Conservation (phyloP, 2,113 vertebrate genomes). For the Poecile atricapillus region DNA sequence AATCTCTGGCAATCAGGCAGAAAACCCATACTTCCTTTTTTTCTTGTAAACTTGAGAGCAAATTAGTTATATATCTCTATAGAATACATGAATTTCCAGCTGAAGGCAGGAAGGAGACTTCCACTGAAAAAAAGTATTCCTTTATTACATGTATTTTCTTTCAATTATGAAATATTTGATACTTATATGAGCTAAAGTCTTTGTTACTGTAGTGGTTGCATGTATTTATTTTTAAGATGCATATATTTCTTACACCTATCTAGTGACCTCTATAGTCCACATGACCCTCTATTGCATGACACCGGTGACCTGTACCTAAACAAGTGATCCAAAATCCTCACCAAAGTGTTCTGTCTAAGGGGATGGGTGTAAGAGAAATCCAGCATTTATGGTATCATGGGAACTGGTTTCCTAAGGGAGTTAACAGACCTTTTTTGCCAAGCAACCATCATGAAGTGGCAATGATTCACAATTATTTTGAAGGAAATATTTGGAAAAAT, state of each 20-base stretch:
- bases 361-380: neutral
- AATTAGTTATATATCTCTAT: neutral
- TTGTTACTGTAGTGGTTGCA: neutral
- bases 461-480: neutral
- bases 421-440: neutral
- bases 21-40: neutral
- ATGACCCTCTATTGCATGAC: neutral
- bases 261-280: neutral
- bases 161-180: neutral
- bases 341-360: neutral
- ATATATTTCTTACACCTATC: neutral
- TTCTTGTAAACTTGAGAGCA: slow-evolving; percentile 8
- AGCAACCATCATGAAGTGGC: neutral
- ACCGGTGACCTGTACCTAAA: neutral
- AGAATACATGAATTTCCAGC: neutral
- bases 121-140: neutral
- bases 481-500: neutral
- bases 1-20: neutral
- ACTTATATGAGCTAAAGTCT: neutral
- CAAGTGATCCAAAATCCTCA: neutral
- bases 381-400: neutral
- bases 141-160: neutral
- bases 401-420: neutral
- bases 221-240: neutral
- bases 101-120: neutral